phyloP scores from a whole-genome alignment of 2,113 vertebrate species.

The Poeciliopsis occidentalis region DNA sequence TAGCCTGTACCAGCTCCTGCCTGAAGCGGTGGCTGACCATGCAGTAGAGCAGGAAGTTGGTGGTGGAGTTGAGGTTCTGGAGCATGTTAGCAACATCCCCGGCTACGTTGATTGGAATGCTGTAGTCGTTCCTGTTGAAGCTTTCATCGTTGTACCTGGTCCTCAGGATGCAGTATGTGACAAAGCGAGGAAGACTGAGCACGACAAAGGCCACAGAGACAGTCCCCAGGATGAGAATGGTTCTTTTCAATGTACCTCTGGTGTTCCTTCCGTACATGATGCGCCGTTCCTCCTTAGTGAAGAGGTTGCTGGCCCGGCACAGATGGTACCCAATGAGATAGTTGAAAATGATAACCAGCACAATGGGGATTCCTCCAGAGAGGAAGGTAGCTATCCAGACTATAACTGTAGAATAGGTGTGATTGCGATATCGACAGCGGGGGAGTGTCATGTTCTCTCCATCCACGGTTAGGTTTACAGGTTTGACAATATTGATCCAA shows the following conservation, averaged over 20 bases:
- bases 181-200: conserved; percentile 79
- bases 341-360: conserved; percentile 80
- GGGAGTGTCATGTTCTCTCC: conserved; percentile 59
- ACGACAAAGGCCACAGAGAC: conserved; percentile 76
- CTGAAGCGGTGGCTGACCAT: conserved; percentile 78
- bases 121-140: conserved; percentile 79
- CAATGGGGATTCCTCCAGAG: conserved; percentile 78
- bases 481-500: conserved; percentile 76
- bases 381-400: conserved; percentile 81
- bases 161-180: conserved; percentile 83
- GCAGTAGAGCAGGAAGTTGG: conserved; percentile 84
- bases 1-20: conserved; percentile 62
- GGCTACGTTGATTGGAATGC: conserved; percentile 74
- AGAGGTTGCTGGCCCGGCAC: conserved; percentile 64
- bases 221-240: conserved; percentile 73
- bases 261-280: conserved; percentile 62
- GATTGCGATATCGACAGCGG: conserved; percentile 70
- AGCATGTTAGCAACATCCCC: conserved; percentile 82
- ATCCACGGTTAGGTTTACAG: conserved; percentile 47
- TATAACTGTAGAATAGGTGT: conserved; percentile 67
- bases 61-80: conserved; percentile 82
- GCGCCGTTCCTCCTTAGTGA: conserved; percentile 76
- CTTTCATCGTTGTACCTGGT: conserved; percentile 72
- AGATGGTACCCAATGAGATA: conserved; percentile 76
- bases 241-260: conserved; percentile 66